Evolutionary conservation across 2,113 vertebrate species (phyloP).

Genomic region (Genyomyrus donnyi): DNA sequence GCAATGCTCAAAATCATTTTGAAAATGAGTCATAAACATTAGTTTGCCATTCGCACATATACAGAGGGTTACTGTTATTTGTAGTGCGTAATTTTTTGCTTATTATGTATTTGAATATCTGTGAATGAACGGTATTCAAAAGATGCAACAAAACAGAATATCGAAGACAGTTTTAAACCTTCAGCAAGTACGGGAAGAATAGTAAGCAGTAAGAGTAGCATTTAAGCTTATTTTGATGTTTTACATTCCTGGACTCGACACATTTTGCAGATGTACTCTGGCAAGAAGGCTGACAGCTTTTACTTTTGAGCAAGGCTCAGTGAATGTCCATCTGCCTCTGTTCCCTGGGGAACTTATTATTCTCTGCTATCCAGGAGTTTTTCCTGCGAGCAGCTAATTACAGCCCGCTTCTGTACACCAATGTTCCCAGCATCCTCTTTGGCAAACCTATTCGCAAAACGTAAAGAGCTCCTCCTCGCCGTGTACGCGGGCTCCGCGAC

Average conservation of each 20-base stretch:
- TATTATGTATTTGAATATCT: background rate
- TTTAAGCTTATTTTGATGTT: background rate
- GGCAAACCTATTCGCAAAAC: background rate
- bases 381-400: conserved; percentile 52
- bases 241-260: background rate
- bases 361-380: conserved; percentile 62
- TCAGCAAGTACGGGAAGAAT: background rate
- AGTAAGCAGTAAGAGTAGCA: background rate
- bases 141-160: background rate
- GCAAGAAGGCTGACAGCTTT: conserved; percentile 22
- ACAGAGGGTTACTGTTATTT: background rate
- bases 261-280: conserved; percentile 8
- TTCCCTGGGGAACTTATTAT: conserved; percentile 65
- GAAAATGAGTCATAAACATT: background rate
- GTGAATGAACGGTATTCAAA: background rate
- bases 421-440: conserved; percentile 23
- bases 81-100: background rate
- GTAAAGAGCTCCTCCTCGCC: background rate
- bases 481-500: background rate
- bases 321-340: conserved; percentile 68
- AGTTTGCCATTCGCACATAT: background rate
- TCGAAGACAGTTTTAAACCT: background rate
- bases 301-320: conserved; percentile 56
- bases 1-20: background rate
- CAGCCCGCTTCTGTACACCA: conserved; percentile 28